Conservation (phyloP, 2,888 invertebrate genomes). For the Cheilosia scutellata region DNA sequence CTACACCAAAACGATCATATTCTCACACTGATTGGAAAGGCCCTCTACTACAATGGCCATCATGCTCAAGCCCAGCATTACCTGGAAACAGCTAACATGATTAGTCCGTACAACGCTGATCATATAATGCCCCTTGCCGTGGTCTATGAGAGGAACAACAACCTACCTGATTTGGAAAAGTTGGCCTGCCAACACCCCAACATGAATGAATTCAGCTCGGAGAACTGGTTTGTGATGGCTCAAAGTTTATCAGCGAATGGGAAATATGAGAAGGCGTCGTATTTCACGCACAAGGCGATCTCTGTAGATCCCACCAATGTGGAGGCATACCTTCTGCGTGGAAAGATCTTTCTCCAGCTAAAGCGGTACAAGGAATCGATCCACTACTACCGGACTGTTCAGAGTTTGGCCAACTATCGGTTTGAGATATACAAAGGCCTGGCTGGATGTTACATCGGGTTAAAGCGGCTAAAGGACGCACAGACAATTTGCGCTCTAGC, state of each 20-base stretch:
- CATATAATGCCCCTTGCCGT: constrained; percentile 89
- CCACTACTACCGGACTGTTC: constrained; percentile 80
- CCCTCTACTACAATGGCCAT: constrained; percentile 90
- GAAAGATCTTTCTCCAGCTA: constrained; percentile 80
- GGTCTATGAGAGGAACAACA: constrained; percentile 86
- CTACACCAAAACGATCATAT: constrained; percentile 89
- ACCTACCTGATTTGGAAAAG: constrained; percentile 87
- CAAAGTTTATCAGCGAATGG: constrained; percentile 87
- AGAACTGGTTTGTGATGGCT: constrained; percentile 91
- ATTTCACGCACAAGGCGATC: constrained; percentile 90
- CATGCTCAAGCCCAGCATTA: constrained; percentile 87
- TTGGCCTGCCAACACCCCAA: constrained; percentile 84
- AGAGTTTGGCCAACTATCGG: constrained; percentile 81
- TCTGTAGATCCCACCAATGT: constrained; percentile 87
- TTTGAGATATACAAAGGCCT: constrained; percentile 91
- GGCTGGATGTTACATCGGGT: constrained; percentile 89
- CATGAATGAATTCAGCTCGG: constrained; percentile 85
- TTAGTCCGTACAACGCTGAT: constrained; percentile 85
- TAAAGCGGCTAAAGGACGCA: constrained; percentile 89
- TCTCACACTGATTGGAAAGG: constrained; percentile 89
- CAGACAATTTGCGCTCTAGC: constrained; percentile 89
- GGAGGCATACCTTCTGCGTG: constrained; percentile 90
- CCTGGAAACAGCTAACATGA: constrained; percentile 83
- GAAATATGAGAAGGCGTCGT: constrained; percentile 88
- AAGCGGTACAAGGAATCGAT: constrained; percentile 81